A percentile compares a stretch with the other conserved stretches of the same genome.
These are phyloP conservation scores for Plemyria rubiginata DNA, from an alignment of 2,888 invertebrate species.

Conservation along the genomic window DNA sequence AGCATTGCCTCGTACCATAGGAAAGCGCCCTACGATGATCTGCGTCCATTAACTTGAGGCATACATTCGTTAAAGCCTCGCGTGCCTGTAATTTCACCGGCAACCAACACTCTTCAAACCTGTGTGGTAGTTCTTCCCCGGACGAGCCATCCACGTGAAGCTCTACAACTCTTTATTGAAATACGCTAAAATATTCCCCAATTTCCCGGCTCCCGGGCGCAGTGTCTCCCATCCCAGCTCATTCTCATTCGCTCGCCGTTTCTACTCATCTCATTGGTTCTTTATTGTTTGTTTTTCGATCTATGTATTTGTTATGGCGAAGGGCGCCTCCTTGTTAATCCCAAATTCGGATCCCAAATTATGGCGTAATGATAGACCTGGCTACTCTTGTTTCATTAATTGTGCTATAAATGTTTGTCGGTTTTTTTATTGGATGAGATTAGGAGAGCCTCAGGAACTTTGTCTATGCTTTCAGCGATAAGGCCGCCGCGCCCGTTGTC, in stretches of 20 bases:
- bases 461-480: too few relatives aligned
- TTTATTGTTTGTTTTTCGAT: slow-evolving; percentile 74
- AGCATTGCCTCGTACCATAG: too few relatives aligned
- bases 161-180: slow-evolving; percentile 69
- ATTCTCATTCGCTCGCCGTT: slow-evolving; percentile 69
- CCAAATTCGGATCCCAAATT: slow-evolving; percentile 46
- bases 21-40: too few relatives aligned
- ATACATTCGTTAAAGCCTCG: too few relatives aligned
- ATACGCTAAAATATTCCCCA: slow-evolving; percentile 72
- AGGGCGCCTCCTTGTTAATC: slow-evolving; percentile 56
- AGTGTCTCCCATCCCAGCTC: slow-evolving; percentile 48
- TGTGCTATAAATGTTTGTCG: slow-evolving; percentile 32
- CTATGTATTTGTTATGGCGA: slow-evolving; percentile 62
- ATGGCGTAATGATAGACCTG: slow-evolving; percentile 42
- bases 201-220: slow-evolving; percentile 33
- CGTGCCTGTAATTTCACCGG: too few relatives aligned
- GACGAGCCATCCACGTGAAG: too few relatives aligned
- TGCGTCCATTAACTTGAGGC: too few relatives aligned
- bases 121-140: too few relatives aligned
- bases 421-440: slow-evolving; percentile 26
- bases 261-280: slow-evolving; percentile 69
- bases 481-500: too few relatives aligned
- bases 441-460: too few relatives aligned
- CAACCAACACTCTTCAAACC: too few relatives aligned
- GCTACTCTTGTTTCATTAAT: slow-evolving; percentile 45